phyloP scores from a whole-genome alignment of 1,140 invertebrate species.

The Yoshiicerus persimilis region DNA sequence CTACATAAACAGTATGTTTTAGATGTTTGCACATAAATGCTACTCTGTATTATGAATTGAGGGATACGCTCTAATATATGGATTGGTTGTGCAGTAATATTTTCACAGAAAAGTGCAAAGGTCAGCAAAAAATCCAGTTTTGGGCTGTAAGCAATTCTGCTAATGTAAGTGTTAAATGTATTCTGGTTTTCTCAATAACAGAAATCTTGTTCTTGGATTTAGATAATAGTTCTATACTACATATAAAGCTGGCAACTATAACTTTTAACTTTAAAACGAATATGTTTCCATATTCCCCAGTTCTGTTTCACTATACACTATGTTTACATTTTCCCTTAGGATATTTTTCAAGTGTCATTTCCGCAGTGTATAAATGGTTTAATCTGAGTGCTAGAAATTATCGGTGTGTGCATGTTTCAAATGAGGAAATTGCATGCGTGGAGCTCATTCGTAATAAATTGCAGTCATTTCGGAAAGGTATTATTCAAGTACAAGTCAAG shows the following conservation, averaged over 20 bases:
- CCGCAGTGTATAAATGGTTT: constrained; percentile 33
- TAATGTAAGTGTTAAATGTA: constrained; percentile 8
- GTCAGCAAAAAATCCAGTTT: constrained; percentile 3
- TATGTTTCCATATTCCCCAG: neutral
- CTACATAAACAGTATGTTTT: neutral
- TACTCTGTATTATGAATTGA: too few species aligned
- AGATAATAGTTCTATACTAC: neutral
- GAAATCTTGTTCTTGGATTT: neutral
- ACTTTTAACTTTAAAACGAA: neutral
- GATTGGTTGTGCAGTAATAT: neutral
- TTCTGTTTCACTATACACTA: neutral
- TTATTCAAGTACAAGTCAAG: neutral
- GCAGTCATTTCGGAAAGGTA: neutral
- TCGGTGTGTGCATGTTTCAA: constrained; percentile 3
- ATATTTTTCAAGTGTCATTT: constrained; percentile 36
- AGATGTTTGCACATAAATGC: too few species aligned
- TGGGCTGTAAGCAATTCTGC: neutral
- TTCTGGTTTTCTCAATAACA: neutral
- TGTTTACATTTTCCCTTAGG: neutral
- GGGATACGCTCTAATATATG: neutral
- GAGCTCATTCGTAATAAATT: constrained; percentile 16
- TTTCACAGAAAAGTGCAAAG: constrained; percentile 18
- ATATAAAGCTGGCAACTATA: neutral
- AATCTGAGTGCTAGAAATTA: constrained; percentile 28
- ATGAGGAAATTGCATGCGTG: constrained; percentile 24